Evolutionary conservation across 2,113 vertebrate genomes (phyloP).

Genomic region (Perccottus glenii): DNA sequence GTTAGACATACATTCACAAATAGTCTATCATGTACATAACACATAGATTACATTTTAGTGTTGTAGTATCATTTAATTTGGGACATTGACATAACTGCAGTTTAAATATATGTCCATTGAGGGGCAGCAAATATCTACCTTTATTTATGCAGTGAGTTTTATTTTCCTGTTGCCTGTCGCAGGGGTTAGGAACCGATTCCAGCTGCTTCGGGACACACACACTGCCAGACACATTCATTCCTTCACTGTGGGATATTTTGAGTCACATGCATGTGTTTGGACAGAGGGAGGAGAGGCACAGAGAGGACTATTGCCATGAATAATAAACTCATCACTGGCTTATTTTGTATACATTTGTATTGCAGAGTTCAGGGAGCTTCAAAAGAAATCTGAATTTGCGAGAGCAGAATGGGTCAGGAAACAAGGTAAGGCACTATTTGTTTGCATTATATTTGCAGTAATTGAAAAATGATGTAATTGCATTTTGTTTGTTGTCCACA

Average conservation of each 20-base stretch:
- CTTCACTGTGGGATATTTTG: not conserved
- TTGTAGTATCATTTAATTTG: too few species aligned
- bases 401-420: conserved; percentile 95
- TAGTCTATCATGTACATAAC: too few species aligned
- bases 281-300: not conserved
- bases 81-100: conserved; percentile 24
- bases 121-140: conserved; percentile 68
- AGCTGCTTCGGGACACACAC: not conserved
- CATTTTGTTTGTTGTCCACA: conserved; percentile 55
- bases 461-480: not conserved
- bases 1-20: too few species aligned
- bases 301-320: not conserved
- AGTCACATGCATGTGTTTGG: too few species aligned
- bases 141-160: conserved; percentile 2
- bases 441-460: not conserved
- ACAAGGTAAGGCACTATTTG: conserved; percentile 83
- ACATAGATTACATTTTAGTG: not conserved
- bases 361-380: conserved; percentile 92
- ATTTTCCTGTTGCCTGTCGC: not conserved
- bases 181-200: too few species aligned
- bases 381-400: conserved; percentile 95
- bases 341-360: not conserved
- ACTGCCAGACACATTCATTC: not conserved
- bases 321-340: not conserved
- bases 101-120: conserved; percentile 53